These are phyloP conservation scores for Lepisosteus osseus DNA, from an alignment of 2,113 vertebrate genomes.

Conservation along the genomic window DNA sequence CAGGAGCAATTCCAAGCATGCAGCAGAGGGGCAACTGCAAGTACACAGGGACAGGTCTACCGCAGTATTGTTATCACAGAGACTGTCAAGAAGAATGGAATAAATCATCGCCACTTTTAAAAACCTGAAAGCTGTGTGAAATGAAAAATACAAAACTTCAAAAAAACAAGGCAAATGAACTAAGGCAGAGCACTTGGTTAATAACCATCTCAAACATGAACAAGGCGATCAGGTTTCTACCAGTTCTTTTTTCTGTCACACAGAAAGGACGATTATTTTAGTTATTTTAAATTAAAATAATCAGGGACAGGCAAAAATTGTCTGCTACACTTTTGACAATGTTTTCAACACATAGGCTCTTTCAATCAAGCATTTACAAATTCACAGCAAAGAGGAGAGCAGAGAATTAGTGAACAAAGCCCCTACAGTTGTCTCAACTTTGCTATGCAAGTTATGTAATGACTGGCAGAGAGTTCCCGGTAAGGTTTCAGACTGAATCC, in stretches of 20 bases:
- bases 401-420: constrained; percentile 66
- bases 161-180: no score
- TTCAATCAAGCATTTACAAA: constrained; percentile 62
- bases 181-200: no score
- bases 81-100: no score
- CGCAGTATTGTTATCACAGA: no score
- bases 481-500: constrained; percentile 58
- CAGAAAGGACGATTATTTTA: constrained; percentile 46
- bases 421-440: constrained; percentile 69
- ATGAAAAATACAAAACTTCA: no score
- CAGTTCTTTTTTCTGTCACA: background rate
- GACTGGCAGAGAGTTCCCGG: constrained; percentile 66
- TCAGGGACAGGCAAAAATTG: constrained; percentile 48
- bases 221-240: no score
- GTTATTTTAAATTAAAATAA: constrained; percentile 48
- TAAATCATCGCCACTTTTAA: no score
- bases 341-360: constrained; percentile 67
- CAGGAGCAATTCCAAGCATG: no score
- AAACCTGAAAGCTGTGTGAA: no score
- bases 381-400: constrained; percentile 51
- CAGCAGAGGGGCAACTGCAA: no score
- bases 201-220: no score
- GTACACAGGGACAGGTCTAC: no score
- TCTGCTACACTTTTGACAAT: constrained; percentile 51
- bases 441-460: constrained; percentile 74